Evolutionary conservation across 1,140 invertebrate species (phyloP).

Genomic region (Aethina tumida): DNA sequence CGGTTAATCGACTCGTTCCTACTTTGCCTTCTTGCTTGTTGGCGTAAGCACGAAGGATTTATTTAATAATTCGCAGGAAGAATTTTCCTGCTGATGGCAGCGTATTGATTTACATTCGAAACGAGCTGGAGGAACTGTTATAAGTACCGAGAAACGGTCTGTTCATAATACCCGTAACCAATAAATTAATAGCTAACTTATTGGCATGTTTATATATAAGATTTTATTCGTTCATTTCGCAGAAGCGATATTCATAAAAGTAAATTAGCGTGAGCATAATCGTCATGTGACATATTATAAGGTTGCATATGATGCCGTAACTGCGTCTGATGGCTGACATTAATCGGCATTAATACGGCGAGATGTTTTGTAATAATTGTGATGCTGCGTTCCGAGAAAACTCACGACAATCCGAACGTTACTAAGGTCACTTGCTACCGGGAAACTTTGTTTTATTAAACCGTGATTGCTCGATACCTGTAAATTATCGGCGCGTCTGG

Average conservation of each 20-base stretch:
- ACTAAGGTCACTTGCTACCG: too few species aligned
- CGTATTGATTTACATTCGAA: constrained; percentile 13
- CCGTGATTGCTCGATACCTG: too few species aligned
- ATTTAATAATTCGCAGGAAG: too few species aligned
- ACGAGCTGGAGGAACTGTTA: constrained; percentile 6
- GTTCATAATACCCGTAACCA: constrained; percentile 3
- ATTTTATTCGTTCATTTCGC: constrained; percentile 15
- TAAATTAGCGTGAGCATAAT: constrained; percentile 5
- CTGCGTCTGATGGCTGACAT: neutral
- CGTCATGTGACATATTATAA: constrained; percentile 8
- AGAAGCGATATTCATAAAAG: constrained; percentile 17
- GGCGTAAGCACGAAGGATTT: too few species aligned
- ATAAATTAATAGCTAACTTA: constrained; percentile 12
- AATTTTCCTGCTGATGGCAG: too few species aligned
- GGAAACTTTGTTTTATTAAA: too few species aligned
- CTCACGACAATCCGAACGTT: too few species aligned
- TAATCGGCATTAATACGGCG: neutral
- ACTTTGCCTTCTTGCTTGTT: too few species aligned
- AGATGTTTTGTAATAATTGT: neutral
- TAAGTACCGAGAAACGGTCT: constrained; percentile 10
- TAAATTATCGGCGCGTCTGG: too few species aligned
- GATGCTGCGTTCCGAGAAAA: too few species aligned
- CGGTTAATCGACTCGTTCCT: too few species aligned
- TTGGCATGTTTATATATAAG: constrained; percentile 11
- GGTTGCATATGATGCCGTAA: neutral